Conservation (phyloP, 2,888 invertebrate genomes). For the Lasioglossum malachurum region DNA sequence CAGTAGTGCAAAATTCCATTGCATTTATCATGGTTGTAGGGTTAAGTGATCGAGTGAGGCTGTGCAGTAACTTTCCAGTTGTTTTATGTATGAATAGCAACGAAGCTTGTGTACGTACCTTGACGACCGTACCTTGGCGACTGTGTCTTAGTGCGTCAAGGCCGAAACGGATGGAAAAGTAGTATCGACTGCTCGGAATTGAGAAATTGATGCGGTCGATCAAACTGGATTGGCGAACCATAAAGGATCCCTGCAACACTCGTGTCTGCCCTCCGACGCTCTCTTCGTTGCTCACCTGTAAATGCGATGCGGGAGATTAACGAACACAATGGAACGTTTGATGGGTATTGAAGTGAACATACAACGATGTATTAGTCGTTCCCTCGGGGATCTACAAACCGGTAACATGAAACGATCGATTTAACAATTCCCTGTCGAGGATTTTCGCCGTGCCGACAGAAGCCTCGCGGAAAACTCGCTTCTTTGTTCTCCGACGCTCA, state of each 20-base stretch:
- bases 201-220: slow-evolving; percentile 20
- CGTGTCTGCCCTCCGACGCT: slow-evolving; percentile 60
- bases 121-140: neutral
- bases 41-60: neutral
- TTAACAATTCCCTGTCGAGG: slow-evolving; percentile 52
- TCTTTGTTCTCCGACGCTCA: neutral
- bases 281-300: slow-evolving; percentile 37
- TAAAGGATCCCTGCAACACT: slow-evolving; percentile 46
- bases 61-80: neutral
- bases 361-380: slow-evolving; percentile 54
- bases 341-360: slow-evolving; percentile 45
- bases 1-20: neutral
- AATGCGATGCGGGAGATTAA: slow-evolving; percentile 51
- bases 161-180: neutral
- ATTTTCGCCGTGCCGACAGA: neutral
- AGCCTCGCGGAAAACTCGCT: neutral
- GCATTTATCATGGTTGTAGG: neutral
- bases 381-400: slow-evolving; percentile 62
- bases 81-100: neutral
- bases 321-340: slow-evolving; percentile 51
- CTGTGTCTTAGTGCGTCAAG: neutral
- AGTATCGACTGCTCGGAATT: slow-evolving; percentile 13
- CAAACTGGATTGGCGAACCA: slow-evolving; percentile 50
- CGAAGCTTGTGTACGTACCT: neutral
- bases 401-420: slow-evolving; percentile 71